Percentiles rank a stretch among this genome's conserved stretches.
Conservation (phyloP, 2,888 invertebrate species). For the Chouioia cunea region DNA sequence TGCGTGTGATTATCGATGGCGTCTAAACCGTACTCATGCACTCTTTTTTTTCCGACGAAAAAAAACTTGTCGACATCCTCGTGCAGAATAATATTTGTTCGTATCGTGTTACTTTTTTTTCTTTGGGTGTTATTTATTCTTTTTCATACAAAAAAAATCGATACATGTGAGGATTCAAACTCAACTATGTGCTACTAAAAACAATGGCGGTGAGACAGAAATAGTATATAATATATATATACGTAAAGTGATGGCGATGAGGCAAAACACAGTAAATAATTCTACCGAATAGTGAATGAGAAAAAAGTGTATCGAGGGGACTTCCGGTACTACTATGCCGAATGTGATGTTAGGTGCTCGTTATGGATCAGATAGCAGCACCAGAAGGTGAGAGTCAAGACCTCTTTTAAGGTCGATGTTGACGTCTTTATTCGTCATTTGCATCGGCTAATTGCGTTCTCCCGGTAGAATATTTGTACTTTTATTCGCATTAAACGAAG, state of each 20-base stretch:
- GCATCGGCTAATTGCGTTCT: slow-evolving; percentile 3
- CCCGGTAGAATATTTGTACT: too few relatives aligned
- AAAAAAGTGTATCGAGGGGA: slow-evolving; percentile 14
- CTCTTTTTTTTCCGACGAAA: slow-evolving; percentile 48
- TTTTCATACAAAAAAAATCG: slow-evolving; percentile 16
- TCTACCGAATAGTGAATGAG: slow-evolving; percentile 27
- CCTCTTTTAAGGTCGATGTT: slow-evolving; percentile 28
- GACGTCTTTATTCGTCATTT: slow-evolving; percentile 15
- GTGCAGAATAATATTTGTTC: slow-evolving; percentile 49
- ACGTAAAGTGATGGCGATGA: slow-evolving; percentile 39
- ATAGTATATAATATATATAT: slow-evolving; percentile 30
- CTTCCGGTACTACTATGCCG: slow-evolving; percentile 33
- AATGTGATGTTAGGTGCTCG: slow-evolving; percentile 22
- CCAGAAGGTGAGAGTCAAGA: slow-evolving; percentile 20
- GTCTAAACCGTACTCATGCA: slow-evolving; percentile 60
- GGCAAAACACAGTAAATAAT: slow-evolving; percentile 18
- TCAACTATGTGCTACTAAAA: slow-evolving; percentile 45
- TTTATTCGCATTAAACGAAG: too few relatives aligned
- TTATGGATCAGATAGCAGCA: slow-evolving; percentile 40
- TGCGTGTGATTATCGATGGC: slow-evolving; percentile 62
- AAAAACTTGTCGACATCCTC: slow-evolving; percentile 42
- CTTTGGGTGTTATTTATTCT: slow-evolving; percentile 36
- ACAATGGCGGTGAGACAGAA: slow-evolving; percentile 32
- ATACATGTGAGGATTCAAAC: slow-evolving; percentile 44
- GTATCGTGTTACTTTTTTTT: slow-evolving; percentile 9